Conservation (phyloP, 2,797 vertebrate species). For the Natrix natrix region DNA sequence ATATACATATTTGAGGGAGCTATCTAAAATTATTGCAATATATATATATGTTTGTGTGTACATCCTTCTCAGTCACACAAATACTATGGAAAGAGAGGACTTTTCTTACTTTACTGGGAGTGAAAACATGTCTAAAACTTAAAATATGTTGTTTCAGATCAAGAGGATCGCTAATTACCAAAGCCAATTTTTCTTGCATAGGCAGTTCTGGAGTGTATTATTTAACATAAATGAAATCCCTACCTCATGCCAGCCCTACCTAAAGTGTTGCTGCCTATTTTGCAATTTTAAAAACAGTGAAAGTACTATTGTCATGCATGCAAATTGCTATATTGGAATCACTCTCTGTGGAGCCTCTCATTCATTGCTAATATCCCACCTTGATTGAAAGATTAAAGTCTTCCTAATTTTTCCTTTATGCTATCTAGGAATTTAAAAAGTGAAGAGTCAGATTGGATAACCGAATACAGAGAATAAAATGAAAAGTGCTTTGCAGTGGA, state of each 20-base stretch:
- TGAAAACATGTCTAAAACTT: neutral
- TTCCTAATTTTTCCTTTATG: neutral
- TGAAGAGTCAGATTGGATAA: neutral
- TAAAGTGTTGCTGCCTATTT: neutral
- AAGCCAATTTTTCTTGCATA: neutral
- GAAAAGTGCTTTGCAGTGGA: slow-evolving; percentile 11
- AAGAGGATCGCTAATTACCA: neutral
- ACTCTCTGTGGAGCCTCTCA: neutral
- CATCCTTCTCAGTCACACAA: neutral
- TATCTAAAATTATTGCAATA: slow-evolving; percentile 1
- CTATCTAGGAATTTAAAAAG: neutral
- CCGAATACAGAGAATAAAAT: slow-evolving; percentile 7
- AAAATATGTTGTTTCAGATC: neutral
- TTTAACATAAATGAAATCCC: neutral
- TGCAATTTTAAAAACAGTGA: neutral
- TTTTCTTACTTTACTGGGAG: neutral
- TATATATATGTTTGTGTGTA: neutral
- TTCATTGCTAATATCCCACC: neutral
- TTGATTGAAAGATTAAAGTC: neutral
- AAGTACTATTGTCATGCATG: neutral
- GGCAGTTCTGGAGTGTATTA: neutral
- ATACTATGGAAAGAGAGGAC: neutral
- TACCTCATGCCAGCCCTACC: neutral
- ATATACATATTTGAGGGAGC: neutral
- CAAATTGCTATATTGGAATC: neutral